Conservation (phyloP, 2,797 vertebrate genomes). For the Crax fasciolata region DNA sequence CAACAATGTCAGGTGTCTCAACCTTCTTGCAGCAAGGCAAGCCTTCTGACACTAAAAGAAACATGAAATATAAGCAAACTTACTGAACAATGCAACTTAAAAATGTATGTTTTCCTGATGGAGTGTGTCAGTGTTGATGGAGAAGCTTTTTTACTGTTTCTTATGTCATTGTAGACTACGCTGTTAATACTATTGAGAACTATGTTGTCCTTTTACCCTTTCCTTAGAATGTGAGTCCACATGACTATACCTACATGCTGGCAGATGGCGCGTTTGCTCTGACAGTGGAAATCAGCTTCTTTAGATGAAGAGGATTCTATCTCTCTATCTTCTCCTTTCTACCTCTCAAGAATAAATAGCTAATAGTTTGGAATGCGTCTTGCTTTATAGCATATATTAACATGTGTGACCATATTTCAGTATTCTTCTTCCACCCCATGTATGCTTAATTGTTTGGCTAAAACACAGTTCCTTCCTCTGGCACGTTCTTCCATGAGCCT, state of each 20-base stretch:
- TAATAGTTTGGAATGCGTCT: neutral
- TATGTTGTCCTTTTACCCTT: neutral
- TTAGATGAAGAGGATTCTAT: neutral
- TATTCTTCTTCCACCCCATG: neutral
- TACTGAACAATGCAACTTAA: neutral
- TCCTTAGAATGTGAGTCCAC: neutral
- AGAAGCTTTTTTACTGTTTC: neutral
- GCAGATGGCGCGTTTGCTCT: neutral
- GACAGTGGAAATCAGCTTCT: neutral
- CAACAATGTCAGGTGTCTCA: neutral
- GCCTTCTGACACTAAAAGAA: constrained; percentile 10
- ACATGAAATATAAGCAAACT: neutral
- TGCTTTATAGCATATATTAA: neutral
- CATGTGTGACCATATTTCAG: neutral
- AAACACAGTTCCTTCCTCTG: neutral
- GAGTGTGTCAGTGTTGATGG: neutral
- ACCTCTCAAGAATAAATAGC: neutral
- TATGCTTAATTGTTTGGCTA: neutral
- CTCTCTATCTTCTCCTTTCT: neutral
- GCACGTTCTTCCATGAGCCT: neutral
- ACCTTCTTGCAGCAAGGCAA: neutral
- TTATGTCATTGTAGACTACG: neutral
- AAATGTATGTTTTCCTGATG: neutral
- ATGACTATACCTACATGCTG: neutral
- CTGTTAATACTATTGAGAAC: neutral